Evolutionary conservation across 2,888 invertebrate genomes (phyloP).

Genomic region (Mystacides longicornis): DNA sequence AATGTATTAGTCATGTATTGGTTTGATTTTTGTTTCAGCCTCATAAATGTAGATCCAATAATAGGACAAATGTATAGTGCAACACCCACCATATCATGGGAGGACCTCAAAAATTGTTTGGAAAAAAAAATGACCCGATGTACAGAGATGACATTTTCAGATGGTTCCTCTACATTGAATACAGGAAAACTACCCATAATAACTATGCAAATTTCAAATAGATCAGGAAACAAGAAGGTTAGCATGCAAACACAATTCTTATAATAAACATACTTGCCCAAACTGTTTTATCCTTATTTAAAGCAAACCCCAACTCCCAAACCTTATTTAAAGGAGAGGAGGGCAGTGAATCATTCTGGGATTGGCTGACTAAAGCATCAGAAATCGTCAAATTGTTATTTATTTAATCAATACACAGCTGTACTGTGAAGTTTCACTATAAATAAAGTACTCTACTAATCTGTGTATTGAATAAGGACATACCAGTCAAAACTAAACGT

Average conservation of each 20-base stretch:
- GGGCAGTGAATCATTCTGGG: background rate
- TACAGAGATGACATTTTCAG: conserved; percentile 54
- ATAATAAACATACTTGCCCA: too few relatives aligned
- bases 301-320: background rate
- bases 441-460: too few relatives aligned
- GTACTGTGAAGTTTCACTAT: too few relatives aligned
- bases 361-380: too few relatives aligned
- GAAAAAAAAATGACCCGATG: conserved; percentile 64
- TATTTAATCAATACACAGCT: too few relatives aligned
- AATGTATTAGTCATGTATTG: background rate
- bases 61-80: conserved; percentile 38
- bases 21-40: conserved; percentile 31
- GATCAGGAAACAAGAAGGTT: conserved; percentile 85
- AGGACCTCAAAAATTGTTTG: conserved; percentile 59
- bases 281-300: too few relatives aligned
- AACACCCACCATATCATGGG: conserved; percentile 52
- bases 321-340: background rate
- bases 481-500: too few relatives aligned
- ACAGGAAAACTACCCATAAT: conserved; percentile 72
- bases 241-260: background rate
- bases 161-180: conserved; percentile 39
- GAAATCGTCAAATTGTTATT: too few relatives aligned
- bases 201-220: conserved; percentile 65
- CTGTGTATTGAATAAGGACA: too few relatives aligned
- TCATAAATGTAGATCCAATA: conserved; percentile 49